Percentiles rank a stretch among this genome's conserved stretches.
Evolutionary conservation across 2,113 vertebrate species (phyloP).

Genomic region (Arenaria interpres): DNA sequence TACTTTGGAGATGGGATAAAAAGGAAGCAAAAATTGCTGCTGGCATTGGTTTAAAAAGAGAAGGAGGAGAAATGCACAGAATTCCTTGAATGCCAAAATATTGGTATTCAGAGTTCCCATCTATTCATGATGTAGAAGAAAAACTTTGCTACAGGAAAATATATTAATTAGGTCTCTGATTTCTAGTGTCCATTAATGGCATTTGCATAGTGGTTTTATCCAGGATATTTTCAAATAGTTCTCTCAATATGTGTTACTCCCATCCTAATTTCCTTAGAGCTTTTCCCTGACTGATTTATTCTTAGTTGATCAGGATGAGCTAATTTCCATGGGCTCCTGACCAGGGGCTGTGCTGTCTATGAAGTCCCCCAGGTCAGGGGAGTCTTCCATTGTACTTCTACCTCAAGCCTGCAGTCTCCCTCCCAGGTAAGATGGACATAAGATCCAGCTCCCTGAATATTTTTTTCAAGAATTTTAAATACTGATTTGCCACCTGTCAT

Average conservation of each 20-base stretch:
- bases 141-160: not conserved
- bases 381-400: not conserved
- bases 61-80: not conserved
- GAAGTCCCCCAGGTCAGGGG: not conserved
- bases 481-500: not conserved
- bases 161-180: not conserved
- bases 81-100: not conserved
- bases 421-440: not conserved
- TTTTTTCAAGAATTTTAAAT: not conserved
- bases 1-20: not conserved
- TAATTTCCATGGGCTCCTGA: not conserved
- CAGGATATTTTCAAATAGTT: not conserved
- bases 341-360: not conserved
- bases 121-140: not conserved
- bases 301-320: not conserved
- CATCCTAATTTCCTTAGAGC: not conserved
- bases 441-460: not conserved
- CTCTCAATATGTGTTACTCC: not conserved
- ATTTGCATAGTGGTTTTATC: not conserved
- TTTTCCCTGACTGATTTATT: not conserved
- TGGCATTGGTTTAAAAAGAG: constrained; percentile 15
- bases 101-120: not conserved
- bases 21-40: constrained; percentile 21
- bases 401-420: not conserved
- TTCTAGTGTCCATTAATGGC: not conserved